Conservation (phyloP, 2,888 invertebrate species). For the Trypoxylon attenuatum region DNA sequence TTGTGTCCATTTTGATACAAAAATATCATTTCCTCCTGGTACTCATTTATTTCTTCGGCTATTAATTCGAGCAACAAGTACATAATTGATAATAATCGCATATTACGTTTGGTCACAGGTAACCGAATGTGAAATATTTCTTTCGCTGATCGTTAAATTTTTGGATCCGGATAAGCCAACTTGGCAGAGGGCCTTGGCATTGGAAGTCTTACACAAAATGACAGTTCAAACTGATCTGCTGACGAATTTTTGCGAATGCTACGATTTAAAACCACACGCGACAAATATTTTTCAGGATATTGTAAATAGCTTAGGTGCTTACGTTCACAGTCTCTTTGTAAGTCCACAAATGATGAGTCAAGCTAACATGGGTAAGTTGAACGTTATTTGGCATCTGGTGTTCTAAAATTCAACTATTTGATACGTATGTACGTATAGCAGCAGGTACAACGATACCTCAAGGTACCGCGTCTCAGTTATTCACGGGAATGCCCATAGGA, state of each 20-base stretch:
- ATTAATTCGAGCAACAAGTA: neutral
- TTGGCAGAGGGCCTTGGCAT: constrained; percentile 96
- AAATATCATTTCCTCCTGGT: constrained; percentile 94
- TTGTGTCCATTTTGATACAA: constrained; percentile 94
- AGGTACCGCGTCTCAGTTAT: constrained; percentile 79
- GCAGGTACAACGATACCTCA: constrained; percentile 71
- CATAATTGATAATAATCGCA: no score
- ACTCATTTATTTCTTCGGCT: constrained; percentile 64
- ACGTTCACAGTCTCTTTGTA: constrained; percentile 93
- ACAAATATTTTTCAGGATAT: constrained; percentile 96
- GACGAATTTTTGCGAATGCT: constrained; percentile 94
- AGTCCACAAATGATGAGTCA: constrained; percentile 81
- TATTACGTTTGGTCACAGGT: no score
- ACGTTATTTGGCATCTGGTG: no score
- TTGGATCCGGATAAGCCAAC: constrained; percentile 96
- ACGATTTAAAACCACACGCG: constrained; percentile 95
- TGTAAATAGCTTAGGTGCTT: constrained; percentile 93
- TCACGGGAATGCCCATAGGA: constrained; percentile 82
- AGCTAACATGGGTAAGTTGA: constrained; percentile 65
- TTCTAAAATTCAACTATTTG: no score
- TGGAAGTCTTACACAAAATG: constrained; percentile 97
- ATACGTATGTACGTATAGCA: constrained; percentile 57
- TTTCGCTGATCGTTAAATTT: constrained; percentile 97
- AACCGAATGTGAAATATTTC: constrained; percentile 98
- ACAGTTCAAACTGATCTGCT: constrained; percentile 91